Base-by-base conservation (phyloP, 2,888 invertebrate species). In the Epinotia demarniana region DNA sequence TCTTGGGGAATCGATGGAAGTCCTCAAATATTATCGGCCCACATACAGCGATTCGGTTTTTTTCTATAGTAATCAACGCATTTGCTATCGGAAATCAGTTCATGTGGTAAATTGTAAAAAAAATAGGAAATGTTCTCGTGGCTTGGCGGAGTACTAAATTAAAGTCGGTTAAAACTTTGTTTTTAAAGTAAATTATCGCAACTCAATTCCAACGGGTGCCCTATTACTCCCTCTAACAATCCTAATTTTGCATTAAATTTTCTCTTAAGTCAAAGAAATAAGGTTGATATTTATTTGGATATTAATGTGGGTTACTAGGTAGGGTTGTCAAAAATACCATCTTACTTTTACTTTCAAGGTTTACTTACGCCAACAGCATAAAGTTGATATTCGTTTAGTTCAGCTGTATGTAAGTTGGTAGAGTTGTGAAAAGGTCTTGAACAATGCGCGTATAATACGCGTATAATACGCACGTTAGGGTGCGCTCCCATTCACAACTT, bases 401-500 rank as follows among this genome's bases (percentile, higher is more conserved):
- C 46, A 73, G 33, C 12, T 8, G 11, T 68, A 19, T 68, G 72
- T 55, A 75, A 77, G 75, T 76, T 82, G 80, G 84, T 79, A 79
- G 82, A 80, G 81, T 84, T 87, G 79, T 82, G 86, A 85, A 77
- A 76, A 86, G 84, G 81, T 83, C 80, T 80, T 64, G 83, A 85
- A 92, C 91, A 91, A 92, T 89, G 89, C 84, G 80, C 82, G 73
- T 57, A n/a, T n/a, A n/a, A n/a, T n/a, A n/a, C n/a, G n/a, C n/a
- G n/a, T n/a, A n/a, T n/a, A n/a, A n/a, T n/a, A 83, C 83, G 86
- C 88, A 88, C 87, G 92, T 68, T 69, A 92, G 92, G 91, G 90
- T 90, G 87, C 84, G 84, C 80, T 85, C 88, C 88, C 90, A 91
- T 93, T 93, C 92, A 93, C 91, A 90, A 92, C 88, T 93, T 91